Percentiles rank a stretch among this genome's conserved stretches.
Evolutionary conservation across 2,113 vertebrate genomes (phyloP).

Genomic region (Setophaga kirtlandii): DNA sequence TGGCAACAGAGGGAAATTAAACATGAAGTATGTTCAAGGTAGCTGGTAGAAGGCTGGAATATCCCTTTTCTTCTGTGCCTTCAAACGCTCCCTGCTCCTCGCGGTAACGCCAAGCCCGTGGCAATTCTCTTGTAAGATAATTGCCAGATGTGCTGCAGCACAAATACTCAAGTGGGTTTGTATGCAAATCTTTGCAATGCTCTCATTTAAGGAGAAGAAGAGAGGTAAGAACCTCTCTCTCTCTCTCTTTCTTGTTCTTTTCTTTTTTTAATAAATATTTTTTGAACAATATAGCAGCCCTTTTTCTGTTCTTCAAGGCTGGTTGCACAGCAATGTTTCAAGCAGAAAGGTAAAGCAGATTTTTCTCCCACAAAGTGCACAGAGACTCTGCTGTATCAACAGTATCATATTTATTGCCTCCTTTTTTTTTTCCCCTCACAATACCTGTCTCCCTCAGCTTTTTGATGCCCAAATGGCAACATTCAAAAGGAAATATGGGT

Average conservation of each 20-base stretch:
- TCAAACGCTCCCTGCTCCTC: neutral
- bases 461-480: neutral
- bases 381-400: neutral
- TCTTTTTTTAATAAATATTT: neutral
- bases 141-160: slow-evolving; percentile 26
- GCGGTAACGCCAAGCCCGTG: neutral
- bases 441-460: neutral
- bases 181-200: slow-evolving; percentile 8
- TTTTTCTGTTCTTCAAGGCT: neutral
- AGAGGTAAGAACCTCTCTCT: neutral
- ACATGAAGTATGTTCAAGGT: slow-evolving; percentile 66
- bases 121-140: slow-evolving; percentile 36
- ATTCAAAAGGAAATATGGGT: neutral
- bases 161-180: slow-evolving; percentile 16
- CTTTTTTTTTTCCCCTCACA: neutral
- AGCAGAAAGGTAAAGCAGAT: neutral
- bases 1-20: slow-evolving; percentile 56
- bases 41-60: slow-evolving; percentile 50
- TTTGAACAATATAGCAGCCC: neutral
- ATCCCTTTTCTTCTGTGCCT: slow-evolving; percentile 8
- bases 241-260: neutral
- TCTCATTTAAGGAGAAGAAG: neutral
- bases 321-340: neutral
- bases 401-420: neutral
- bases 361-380: neutral